These are phyloP conservation scores for Columba livia DNA, from an alignment of 2,113 vertebrate species.

Conservation along the genomic window DNA sequence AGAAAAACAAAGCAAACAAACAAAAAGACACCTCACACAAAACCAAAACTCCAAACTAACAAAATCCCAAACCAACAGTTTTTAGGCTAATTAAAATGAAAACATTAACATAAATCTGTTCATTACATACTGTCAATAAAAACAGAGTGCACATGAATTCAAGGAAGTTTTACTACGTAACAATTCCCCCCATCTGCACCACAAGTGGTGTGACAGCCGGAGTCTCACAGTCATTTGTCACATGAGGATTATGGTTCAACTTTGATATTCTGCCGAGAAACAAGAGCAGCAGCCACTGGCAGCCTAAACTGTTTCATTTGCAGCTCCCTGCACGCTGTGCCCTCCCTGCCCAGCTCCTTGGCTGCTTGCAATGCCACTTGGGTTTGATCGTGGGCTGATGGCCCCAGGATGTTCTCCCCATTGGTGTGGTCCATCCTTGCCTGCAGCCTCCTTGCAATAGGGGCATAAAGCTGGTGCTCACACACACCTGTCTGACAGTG, in stretches of 20 bases:
- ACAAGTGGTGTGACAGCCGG: background rate
- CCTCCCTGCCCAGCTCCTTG: background rate
- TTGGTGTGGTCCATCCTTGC: rapidly evolving
- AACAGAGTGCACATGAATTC: background rate
- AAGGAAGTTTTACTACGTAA: background rate
- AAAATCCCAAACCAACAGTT: no score
- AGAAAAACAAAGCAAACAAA: no score
- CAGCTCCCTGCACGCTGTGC: rapidly evolving
- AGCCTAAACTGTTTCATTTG: background rate
- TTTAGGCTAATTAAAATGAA: background rate
- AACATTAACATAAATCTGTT: background rate
- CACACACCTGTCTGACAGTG: background rate
- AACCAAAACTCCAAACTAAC: no score
- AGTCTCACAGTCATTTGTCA: background rate
- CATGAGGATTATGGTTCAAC: background rate
- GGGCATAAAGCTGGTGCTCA: background rate
- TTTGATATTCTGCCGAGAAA: background rate
- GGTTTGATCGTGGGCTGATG: rapidly evolving
- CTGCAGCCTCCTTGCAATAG: background rate
- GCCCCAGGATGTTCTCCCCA: background rate
- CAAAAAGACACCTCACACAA: no score
- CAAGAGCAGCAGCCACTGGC: background rate
- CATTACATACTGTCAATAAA: background rate
- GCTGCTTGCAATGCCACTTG: background rate
- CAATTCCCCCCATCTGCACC: background rate